Evolutionary conservation across 2,797 vertebrate species (phyloP), one percentile per base, ranked within the genome.

Genomic region (Poeciliopsis presidionis): DNA sequence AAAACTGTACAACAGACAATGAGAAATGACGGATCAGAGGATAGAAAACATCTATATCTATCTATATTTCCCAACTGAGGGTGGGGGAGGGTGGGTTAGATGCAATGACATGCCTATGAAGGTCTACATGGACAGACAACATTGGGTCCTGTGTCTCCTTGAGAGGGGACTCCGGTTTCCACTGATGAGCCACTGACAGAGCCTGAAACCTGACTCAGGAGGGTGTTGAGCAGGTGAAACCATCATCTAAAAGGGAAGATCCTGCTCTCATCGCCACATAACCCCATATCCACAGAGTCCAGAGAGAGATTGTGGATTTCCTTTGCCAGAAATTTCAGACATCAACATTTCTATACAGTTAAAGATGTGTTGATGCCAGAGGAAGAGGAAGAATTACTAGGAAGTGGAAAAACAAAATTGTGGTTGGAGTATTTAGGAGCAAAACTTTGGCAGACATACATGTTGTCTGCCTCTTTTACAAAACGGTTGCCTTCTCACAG

Each of bases 41-140:
- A 77, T n/a, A 86, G 80, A 88, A 86, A 86, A 80, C 76, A 72
- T 83, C 82, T 85, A 12, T 76, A 79, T 88, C 70, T 88, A 43
- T 43, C 8, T 43, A 11, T 43, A 83, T 90, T 88, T 90, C 89
- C 83, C 86, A 85, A 49, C 41, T 41, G 70, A 59, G 47, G 43
- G 30, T 18, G 61, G 33, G 83, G 87, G 6, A 33, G 30, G 59
- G 30, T 61, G 28, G 30, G 2, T 61, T 91, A 91, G 87, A 92
- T 92, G 90, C 77, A 92, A 79, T 82, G 87, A 86, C 87, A 86
- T 85, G 85, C 71, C 76, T 22, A 8, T 88, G 90, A 91, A 93
- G 91, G 86, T 88, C 83, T 87, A 92, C 88, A 87, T n/a, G 57
- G 81, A 87, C 77, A 82, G 91, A 92, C 90, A 92, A 91, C 91